Conservation (phyloP, 2,888 invertebrate genomes). For the Mactromeris polynyma region DNA sequence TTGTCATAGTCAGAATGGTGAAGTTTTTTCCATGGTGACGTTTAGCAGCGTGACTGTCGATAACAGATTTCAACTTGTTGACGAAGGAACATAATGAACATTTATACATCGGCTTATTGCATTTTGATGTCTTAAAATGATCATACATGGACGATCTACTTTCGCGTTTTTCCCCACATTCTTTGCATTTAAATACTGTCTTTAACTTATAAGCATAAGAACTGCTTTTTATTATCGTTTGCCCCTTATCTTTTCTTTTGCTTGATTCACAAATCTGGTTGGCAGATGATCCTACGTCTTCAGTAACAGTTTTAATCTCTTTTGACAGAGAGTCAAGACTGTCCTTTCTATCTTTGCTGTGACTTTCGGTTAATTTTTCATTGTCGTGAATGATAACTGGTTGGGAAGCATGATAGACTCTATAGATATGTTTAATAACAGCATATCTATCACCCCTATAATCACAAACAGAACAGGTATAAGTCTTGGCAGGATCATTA, state of each 20-base stretch:
- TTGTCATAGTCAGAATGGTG: constrained; percentile 34
- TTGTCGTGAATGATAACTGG: neutral
- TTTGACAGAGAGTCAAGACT: neutral
- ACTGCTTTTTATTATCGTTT: constrained; percentile 26
- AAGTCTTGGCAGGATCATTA: constrained; percentile 50
- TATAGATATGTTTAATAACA: constrained; percentile 63
- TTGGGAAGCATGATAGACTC: constrained; percentile 15
- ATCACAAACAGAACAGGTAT: constrained; percentile 65
- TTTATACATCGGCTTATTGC: constrained; percentile 61
- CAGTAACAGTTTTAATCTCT: neutral
- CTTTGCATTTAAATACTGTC: constrained; percentile 68
- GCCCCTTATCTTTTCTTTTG: neutral
- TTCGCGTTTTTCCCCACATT: constrained; percentile 67
- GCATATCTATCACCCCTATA: constrained; percentile 52
- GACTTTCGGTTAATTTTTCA: neutral
- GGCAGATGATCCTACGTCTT: neutral
- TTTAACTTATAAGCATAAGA: constrained; percentile 41
- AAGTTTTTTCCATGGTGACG: constrained; percentile 56
- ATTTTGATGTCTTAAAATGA: constrained; percentile 66
- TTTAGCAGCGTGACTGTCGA: constrained; percentile 50
- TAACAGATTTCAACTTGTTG: constrained; percentile 51
- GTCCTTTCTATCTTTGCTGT: neutral
- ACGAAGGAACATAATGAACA: constrained; percentile 65
- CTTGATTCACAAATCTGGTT: neutral
- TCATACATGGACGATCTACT: constrained; percentile 63